Evolutionary conservation across 2,797 vertebrate genomes (phyloP).

Genomic region (Echiichthys vipera): DNA sequence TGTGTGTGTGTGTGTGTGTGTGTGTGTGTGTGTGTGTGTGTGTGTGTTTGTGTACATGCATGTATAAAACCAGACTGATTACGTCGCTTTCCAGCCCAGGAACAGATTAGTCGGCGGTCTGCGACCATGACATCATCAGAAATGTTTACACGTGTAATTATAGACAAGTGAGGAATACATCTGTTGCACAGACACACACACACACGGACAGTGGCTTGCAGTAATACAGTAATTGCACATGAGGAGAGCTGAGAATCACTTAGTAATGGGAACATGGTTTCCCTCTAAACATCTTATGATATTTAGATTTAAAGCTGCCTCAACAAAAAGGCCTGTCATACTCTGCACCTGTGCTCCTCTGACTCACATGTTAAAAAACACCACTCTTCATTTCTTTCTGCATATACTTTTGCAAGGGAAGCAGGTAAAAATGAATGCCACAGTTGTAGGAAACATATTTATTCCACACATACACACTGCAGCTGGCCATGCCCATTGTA

Average conservation of each 20-base stretch:
- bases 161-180: constrained; percentile 78
- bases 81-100: constrained; percentile 59
- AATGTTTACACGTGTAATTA: constrained; percentile 83
- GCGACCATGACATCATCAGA: constrained; percentile 77
- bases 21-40: constrained; percentile 18
- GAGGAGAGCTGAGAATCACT: constrained; percentile 60
- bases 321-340: constrained; percentile 21
- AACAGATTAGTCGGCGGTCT: constrained; percentile 78
- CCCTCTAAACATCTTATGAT: constrained; percentile 55
- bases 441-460: constrained; percentile 5
- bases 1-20: constrained; percentile 14
- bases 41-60: constrained; percentile 16
- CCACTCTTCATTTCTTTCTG: background rate
- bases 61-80: constrained; percentile 67
- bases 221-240: constrained; percentile 72
- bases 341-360: constrained; percentile 59
- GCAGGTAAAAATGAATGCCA: background rate
- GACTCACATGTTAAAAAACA: background rate
- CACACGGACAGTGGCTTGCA: constrained; percentile 58
- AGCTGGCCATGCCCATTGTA: background rate
- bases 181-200: constrained; percentile 50
- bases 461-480: background rate
- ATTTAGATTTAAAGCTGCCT: constrained; percentile 56
- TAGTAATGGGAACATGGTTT: constrained; percentile 51
- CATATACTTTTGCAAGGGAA: background rate